Evolutionary conservation across 1,140 invertebrate genomes (phyloP).

Genomic region (Chironomus tepperi): DNA sequence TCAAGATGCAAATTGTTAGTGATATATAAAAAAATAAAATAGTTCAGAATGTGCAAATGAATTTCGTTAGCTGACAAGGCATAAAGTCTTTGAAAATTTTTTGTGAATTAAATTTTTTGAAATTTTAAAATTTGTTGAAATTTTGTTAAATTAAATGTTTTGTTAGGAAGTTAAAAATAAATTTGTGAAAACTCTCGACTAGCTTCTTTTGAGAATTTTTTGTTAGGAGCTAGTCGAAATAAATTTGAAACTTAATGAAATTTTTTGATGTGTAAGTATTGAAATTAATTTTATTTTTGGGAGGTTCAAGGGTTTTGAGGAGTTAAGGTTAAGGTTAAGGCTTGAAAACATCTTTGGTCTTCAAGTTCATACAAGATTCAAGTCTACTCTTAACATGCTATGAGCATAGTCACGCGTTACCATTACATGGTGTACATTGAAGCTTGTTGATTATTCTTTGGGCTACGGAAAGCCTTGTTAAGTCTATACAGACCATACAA

Average conservation of each 20-base stretch:
- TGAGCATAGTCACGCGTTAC: no score
- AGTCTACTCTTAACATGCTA: no score
- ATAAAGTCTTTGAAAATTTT: neutral
- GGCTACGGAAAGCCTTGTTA: no score
- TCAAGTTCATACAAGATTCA: no score
- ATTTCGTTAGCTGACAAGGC: neutral
- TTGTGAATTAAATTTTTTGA: neutral
- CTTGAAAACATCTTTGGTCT: no score
- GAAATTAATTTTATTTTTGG: neutral
- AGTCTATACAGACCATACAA: no score
- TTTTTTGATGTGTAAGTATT: conserved; percentile 21
- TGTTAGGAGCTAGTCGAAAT: neutral
- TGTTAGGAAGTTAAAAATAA: neutral
- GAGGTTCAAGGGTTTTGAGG: no score
- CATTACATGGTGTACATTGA: no score
- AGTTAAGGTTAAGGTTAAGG: neutral
- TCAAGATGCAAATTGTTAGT: neutral
- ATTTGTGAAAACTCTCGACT: neutral
- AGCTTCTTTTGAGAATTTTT: neutral
- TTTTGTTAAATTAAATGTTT: neutral
- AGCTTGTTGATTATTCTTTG: no score
- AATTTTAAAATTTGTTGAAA: neutral
- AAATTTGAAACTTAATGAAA: conserved; percentile 18
- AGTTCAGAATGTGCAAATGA: neutral
- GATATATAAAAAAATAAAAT: neutral